Evolutionary conservation across 2,797 vertebrate species (phyloP), one percentile per base, ranked within the genome.

Genomic region (Sebastes miniatus): DNA sequence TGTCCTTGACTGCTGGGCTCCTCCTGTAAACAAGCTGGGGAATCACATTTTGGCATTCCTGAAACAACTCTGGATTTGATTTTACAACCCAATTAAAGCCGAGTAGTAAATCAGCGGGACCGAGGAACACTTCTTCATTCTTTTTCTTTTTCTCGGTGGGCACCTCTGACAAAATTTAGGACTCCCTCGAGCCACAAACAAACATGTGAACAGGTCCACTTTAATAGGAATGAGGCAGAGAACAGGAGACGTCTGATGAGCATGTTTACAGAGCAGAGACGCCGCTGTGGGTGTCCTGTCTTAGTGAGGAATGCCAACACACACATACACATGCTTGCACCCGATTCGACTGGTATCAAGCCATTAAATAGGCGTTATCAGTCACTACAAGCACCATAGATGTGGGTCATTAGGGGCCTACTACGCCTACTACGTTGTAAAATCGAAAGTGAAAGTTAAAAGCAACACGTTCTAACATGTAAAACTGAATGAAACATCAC

Each of bases 31-130:
- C 93, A 94, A 91, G 80, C 82, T 69, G 22, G 81, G 77, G 94
- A 94, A 91, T 94, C 90, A 68, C 93, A 85, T 92, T 94, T 94
- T 93, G 90, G 93, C 94, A 93, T 95, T 96, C 94, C 95, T 93
- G 89, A 93, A 95, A 92, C 92, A 93, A 92, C 95, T 93, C 92
- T 89, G 91, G 88, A 93, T 95, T 93, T 93, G 92, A 94, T 95
- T 96, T 96, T 95, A 96, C 94, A 94, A 93, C 89, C 94, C 94
- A 96, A 95, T 96, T 96, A 96, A 96, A 95, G 88, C 89, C 50
- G 54, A 82, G 90, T 78, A 74, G 91, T 96, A 96, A 96, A 96
- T 96, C 94, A 90, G 82, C 31, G 3, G 66, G 58, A 61, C 86
- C 61, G 8, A 74, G 61, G 74, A 89, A 87, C 81, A 56, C 82